Evolutionary conservation across 2,113 vertebrate species (phyloP), one percentile per base, ranked within the genome.

Genomic region (Fregetta grallaria): DNA sequence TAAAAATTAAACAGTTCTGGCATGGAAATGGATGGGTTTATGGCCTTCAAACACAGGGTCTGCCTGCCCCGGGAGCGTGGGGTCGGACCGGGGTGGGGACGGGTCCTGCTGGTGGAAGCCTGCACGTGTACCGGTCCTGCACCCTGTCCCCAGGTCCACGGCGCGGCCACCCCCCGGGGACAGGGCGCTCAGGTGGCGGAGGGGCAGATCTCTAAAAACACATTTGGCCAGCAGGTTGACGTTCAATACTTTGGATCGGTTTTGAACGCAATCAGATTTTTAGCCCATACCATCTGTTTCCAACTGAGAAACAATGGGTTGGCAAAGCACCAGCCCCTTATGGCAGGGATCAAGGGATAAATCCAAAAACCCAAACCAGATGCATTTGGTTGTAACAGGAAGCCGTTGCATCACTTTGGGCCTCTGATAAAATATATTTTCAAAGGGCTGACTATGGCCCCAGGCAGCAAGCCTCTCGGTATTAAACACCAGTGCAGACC

Each of bases 141-240:
- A 0, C 67, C 23, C 16, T 4, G 12, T 34, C 18, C 75, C 29
- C 42, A 8, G 20, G 9, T 5, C 50, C 42, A 1, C 0, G 1
- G 25, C 12, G 42, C 5, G 3, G 11, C 32, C 65, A 40, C 25
- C 52, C 5, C 4, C 17, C 23, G 1, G 19, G 45, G 13, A n/a
- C 53, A 13, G 29, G 58, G 12, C 2, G 2, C 21, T 23, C 29
- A 13, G n/a, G 36, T 36, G 55, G n/a, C 5, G 0, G 27, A 45
- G 16, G n/a, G 5, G 11, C 47, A 32, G 32, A 8, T 12, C 40
- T 27, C 61, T 30, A 4, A 9, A 27, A 17, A 5, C 14, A 2
- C 63, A 25, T 9, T 71, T 40, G 61, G 22, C 47, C 29, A 30
- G 56, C 86, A 75, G 86, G 45, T 26, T 70, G 86, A 1, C 1